Evolutionary conservation across 2,888 invertebrate species (phyloP), one percentile per base, ranked within the genome.

Genomic region (Drosophila quinaria): DNA sequence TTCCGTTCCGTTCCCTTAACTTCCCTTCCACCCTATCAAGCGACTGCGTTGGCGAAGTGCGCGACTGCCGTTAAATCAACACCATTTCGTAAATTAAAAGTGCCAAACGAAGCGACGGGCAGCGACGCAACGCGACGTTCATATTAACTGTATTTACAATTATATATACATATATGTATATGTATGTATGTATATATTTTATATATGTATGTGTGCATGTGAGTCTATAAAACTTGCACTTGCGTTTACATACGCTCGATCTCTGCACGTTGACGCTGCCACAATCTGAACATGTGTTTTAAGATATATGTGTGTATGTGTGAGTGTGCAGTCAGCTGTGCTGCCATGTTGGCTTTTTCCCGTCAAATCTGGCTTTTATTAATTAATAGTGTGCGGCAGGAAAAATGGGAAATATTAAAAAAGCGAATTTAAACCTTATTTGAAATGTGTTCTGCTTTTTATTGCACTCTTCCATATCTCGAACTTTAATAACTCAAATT

Each of bases 61-160:
- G 49, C 47, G 76, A 70, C 65, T 56, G 70, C 77, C 72, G 83
- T 86, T 87, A 90, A 91, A 90, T 89, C 90, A 90, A 91, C 91
- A 91, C 90, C 90, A 90, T 90, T 90, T 90, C 80, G 76, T 76
- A 90, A 90, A 90, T 91, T 90, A 90, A 88, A 87, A 88, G 88
- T 85, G 82, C 88, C 82, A 83, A 79, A 70, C 82, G 78, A 60
- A 74, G 66, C 80, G 68, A 74, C 58, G 35, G 46, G 56, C 60
- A 25, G 52, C 51, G 29, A 42, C 72, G 68, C 60, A 60, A 51
- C 70, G 68, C 60, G 64, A 51, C 70, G 70, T 75, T 84, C 78
- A 84, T 84, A 84, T 84, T 84, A 84, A 84, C 83, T 78, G 80
- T 84, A 84, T 83, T 83, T 88, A 86, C 82, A 83, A 88, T 88